Percentiles rank a stretch among this genome's conserved stretches.
Conservation (phyloP, 2,797 vertebrate species). For the Typhlichthys eigenmanni region DNA sequence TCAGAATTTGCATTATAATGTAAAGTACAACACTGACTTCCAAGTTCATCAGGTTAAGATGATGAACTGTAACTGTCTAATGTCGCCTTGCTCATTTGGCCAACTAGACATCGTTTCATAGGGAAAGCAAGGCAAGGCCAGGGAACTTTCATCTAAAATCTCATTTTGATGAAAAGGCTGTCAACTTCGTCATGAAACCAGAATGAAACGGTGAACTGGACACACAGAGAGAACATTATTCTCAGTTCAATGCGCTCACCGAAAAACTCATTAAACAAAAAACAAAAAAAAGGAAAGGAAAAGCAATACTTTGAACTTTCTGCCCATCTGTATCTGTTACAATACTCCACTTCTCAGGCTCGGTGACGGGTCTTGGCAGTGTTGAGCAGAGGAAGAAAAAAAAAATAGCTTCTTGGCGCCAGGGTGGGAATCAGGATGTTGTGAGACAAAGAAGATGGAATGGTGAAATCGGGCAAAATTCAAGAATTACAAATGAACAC, state of each 20-base stretch:
- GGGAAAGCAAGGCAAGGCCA: slow-evolving; percentile 1
- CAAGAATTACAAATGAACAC: not conserved
- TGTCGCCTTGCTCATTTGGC: not conserved
- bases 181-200: slow-evolving; percentile 19
- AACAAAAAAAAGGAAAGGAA: slow-evolving; percentile 77
- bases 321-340: slow-evolving; percentile 79
- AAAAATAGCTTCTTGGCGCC: slow-evolving; percentile 49
- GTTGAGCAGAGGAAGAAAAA: slow-evolving; percentile 32
- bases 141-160: slow-evolving; percentile 32
- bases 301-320: slow-evolving; percentile 77
- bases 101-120: slow-evolving; percentile 12
- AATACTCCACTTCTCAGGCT: slow-evolving; percentile 72
- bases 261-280: slow-evolving; percentile 74
- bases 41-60: slow-evolving; percentile 14
- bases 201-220: slow-evolving; percentile 14
- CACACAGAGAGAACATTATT: slow-evolving; percentile 77
- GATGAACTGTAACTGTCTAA: slow-evolving; percentile 7
- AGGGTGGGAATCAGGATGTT: slow-evolving; percentile 13
- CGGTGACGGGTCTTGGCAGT: slow-evolving; percentile 69
- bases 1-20: not conserved
- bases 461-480: not conserved
- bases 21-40: not conserved
- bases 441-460: slow-evolving; percentile 1
- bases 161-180: slow-evolving; percentile 37
- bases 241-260: slow-evolving; percentile 46